A percentile compares a stretch with the other conserved stretches of the same genome.
Conservation (phyloP, 2,888 invertebrate species). For the Candidula unifasciata region DNA sequence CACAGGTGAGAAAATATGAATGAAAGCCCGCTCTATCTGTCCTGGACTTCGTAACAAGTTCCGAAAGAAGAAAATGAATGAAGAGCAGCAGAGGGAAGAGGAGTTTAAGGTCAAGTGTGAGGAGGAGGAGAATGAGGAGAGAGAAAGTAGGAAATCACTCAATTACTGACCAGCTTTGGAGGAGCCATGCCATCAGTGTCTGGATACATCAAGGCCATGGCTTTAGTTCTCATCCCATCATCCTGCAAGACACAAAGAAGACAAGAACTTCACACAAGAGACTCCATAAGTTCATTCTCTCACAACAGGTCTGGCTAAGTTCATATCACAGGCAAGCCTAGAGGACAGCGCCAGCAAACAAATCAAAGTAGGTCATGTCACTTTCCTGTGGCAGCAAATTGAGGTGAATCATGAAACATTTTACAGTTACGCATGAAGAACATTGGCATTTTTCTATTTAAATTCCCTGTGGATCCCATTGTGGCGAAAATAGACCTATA, state of each 20-base stretch:
- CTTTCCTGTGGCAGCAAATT: background rate
- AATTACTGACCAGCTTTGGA: constrained; percentile 55
- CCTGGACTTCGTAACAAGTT: no score
- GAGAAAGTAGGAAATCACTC: background rate
- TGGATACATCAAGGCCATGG: constrained; percentile 71
- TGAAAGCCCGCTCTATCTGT: no score
- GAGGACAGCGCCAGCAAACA: background rate
- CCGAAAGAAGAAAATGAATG: background rate
- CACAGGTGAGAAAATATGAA: no score
- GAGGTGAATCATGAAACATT: background rate
- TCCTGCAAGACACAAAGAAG: constrained; percentile 60
- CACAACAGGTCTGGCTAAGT: background rate
- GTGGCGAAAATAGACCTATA: no score
- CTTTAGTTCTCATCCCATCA: constrained; percentile 71
- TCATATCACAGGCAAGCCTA: background rate
- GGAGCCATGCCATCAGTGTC: constrained; percentile 71
- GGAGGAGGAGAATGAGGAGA: background rate
- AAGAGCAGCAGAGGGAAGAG: background rate
- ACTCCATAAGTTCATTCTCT: background rate
- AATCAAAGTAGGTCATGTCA: background rate
- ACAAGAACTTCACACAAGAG: background rate
- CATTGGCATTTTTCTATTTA: no score
- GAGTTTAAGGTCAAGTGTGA: background rate
- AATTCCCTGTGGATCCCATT: no score
- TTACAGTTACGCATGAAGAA: no score